phyloP scores from a whole-genome alignment of 2,113 vertebrate species.

The Peromyscus leucopus region DNA sequence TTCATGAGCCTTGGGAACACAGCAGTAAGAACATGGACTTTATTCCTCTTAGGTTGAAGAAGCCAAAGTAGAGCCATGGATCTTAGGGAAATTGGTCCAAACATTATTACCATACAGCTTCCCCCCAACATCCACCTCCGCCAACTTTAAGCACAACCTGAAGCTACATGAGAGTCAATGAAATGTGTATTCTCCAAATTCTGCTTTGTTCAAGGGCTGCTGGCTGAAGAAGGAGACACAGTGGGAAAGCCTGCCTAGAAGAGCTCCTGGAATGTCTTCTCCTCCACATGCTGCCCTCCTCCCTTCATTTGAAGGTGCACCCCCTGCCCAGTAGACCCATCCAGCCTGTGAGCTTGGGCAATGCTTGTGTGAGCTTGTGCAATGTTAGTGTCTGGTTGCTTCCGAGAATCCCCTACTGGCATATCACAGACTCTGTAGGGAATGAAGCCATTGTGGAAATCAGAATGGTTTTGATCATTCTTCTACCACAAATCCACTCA shows the following conservation, averaged over 20 bases:
- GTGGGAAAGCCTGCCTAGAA: not conserved
- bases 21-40: not conserved
- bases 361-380: not conserved
- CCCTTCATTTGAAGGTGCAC: not conserved
- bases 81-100: not conserved
- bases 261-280: not conserved
- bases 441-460: not conserved
- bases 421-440: not conserved
- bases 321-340: not conserved
- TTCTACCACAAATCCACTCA: not conserved
- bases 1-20: not conserved
- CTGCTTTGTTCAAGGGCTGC: not conserved
- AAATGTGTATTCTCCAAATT: not conserved
- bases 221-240: not conserved
- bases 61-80: not conserved
- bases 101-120: not conserved
- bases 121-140: not conserved
- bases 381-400: not conserved
- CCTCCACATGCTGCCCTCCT: not conserved
- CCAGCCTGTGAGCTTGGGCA: not conserved
- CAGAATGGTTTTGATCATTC: not conserved
- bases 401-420: not conserved
- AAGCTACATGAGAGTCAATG: not conserved
- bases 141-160: not conserved
- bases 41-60: not conserved